phyloP scores from a whole-genome alignment of 1,140 invertebrate genomes.

The Elysia chlorotica region DNA sequence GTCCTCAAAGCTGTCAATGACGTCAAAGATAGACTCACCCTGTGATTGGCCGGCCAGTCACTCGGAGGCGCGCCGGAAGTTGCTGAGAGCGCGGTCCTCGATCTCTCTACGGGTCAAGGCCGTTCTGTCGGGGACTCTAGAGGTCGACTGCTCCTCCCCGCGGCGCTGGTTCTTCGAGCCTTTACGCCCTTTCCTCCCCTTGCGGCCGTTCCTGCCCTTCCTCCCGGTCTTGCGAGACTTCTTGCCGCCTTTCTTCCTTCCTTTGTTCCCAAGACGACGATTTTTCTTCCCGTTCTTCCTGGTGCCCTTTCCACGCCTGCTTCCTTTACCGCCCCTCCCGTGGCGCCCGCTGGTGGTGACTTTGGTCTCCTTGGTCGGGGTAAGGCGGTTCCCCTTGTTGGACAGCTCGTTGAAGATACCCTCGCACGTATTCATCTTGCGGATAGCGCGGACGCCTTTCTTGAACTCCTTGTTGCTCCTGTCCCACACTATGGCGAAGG shows the following conservation, averaged over 20 bases:
- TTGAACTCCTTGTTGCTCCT: constrained; percentile 36
- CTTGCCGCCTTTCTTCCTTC: constrained; percentile 3
- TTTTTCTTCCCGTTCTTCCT: constrained; percentile 3
- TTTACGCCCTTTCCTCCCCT: not conserved
- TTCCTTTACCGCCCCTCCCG: not conserved
- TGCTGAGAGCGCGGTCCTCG: not conserved
- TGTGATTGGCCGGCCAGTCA: constrained; percentile 15
- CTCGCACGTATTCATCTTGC: constrained; percentile 32
- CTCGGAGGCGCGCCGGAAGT: constrained; percentile 5
- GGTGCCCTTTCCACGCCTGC: not conserved
- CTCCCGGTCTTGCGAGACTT: not conserved
- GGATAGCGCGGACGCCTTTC: constrained; percentile 30
- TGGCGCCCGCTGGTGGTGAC: not conserved
- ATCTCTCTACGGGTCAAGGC: not conserved
- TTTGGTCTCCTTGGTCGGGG: not conserved
- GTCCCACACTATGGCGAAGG: constrained; percentile 32
- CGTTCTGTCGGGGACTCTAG: not conserved
- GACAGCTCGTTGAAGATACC: constrained; percentile 17
- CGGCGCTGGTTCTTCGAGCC: not conserved
- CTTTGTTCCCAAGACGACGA: not conserved
- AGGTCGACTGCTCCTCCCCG: too few relatives aligned
- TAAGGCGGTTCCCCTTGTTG: not conserved
- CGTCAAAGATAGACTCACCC: not conserved
- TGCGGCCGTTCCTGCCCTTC: not conserved
- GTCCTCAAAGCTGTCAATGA: constrained; percentile 8